phyloP scores from a whole-genome alignment of 1,140 invertebrate species.

The Brachystomella parvula region DNA sequence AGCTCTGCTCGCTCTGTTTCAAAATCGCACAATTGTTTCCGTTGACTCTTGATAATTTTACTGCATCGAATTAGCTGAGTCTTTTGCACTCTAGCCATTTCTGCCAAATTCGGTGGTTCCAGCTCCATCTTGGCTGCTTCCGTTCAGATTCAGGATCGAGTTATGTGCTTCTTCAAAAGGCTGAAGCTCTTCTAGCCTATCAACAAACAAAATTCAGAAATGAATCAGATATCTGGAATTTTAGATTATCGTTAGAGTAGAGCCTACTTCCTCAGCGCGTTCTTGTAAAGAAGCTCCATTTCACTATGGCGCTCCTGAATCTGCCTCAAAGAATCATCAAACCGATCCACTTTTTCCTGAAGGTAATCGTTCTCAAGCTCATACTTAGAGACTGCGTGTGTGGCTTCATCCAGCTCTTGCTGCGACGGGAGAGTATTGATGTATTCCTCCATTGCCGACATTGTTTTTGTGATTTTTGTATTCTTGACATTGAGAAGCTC shows the following conservation, averaged over 20 bases:
- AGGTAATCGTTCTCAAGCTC: conserved; percentile 17
- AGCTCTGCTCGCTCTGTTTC: conserved; percentile 17
- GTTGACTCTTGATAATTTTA: conserved; percentile 20
- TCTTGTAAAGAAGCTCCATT: conserved; percentile 8
- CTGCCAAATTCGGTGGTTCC: conserved; percentile 16
- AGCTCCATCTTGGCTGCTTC: neutral
- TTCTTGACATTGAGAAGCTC: conserved; percentile 2
- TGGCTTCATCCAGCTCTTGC: conserved; percentile 27
- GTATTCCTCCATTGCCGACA: conserved; percentile 22
- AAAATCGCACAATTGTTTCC: neutral
- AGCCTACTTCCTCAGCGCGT: conserved; percentile 17
- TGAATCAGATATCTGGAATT: neutral
- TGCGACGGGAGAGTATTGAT: conserved; percentile 30
- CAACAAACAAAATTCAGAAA: conserved; percentile 6
- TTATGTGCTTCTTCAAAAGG: conserved; percentile 30
- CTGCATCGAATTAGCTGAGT: conserved; percentile 19
- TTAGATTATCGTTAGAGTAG: neutral
- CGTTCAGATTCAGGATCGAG: conserved; percentile 11
- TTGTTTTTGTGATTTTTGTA: conserved; percentile 10
- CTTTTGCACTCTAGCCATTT: conserved; percentile 25
- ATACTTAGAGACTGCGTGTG: conserved; percentile 9
- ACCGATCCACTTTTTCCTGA: conserved; percentile 6
- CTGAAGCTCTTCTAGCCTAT: conserved; percentile 29
- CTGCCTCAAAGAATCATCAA: neutral
- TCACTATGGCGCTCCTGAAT: neutral